phyloP scores from a whole-genome alignment of 2,113 vertebrate species.

The Caloenas nicobarica region DNA sequence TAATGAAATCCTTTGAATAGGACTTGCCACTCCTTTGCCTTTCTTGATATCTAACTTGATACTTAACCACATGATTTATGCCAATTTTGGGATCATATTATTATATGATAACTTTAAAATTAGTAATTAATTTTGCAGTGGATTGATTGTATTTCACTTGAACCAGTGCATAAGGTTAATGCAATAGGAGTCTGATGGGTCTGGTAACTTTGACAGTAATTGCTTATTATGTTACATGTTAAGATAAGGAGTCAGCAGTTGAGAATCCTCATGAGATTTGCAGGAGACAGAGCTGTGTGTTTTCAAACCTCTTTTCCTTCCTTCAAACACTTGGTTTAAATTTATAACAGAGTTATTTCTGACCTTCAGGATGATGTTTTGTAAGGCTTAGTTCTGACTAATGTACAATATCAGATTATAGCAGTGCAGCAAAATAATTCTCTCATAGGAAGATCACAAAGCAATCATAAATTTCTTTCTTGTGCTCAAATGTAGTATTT shows the following conservation, averaged over 20 bases:
- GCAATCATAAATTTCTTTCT: background rate
- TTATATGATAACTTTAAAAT: conserved; percentile 78
- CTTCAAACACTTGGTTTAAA: conserved; percentile 56
- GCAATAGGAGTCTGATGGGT: conserved; percentile 64
- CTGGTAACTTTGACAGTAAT: conserved; percentile 78
- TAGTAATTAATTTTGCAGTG: conserved; percentile 76
- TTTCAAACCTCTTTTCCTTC: conserved; percentile 51
- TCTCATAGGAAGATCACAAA: background rate
- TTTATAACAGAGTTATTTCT: conserved; percentile 51
- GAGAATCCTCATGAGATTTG: conserved; percentile 50
- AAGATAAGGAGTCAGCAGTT: conserved; percentile 72
- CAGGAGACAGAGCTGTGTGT: conserved; percentile 45
- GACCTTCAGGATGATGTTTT: conserved; percentile 55
- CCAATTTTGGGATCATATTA: conserved; percentile 72
- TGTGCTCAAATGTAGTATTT: background rate
- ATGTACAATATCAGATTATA: background rate
- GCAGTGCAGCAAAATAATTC: background rate
- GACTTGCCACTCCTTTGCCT: background rate
- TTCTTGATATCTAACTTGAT: conserved; percentile 60
- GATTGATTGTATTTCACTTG: conserved; percentile 73
- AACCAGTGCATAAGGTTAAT: conserved; percentile 77
- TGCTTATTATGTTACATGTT: conserved; percentile 73
- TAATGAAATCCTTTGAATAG: conserved; percentile 63
- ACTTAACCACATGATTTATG: conserved; percentile 66
- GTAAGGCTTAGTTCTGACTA: background rate